Percentiles rank a stretch among this genome's conserved stretches.
Conservation (phyloP, 2,888 invertebrate species). For the Athrips mouffetella region DNA sequence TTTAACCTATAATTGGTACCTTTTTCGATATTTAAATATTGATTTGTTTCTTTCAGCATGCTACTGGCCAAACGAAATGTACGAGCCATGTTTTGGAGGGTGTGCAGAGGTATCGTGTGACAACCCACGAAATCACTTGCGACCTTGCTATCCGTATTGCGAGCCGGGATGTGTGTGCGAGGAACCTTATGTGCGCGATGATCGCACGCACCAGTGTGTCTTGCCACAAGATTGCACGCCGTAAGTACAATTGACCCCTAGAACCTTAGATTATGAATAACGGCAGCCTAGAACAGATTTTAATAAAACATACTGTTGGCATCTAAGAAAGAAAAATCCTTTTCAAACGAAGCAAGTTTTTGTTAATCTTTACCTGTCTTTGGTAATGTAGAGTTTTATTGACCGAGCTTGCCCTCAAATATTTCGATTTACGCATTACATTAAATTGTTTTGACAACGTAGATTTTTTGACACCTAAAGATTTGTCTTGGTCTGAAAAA, state of each 20-base stretch:
- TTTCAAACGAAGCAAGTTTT: too few relatives aligned
- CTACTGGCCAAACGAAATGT: constrained; percentile 67
- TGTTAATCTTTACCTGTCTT: too few relatives aligned
- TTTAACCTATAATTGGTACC: too few relatives aligned
- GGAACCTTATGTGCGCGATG: constrained; percentile 67
- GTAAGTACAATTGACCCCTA: constrained; percentile 37
- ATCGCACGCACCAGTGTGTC: constrained; percentile 68
- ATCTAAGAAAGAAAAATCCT: too few relatives aligned
- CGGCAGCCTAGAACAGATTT: too few relatives aligned
- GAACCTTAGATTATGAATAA: neutral
- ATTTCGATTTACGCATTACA: too few relatives aligned
- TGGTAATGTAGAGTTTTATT: too few relatives aligned
- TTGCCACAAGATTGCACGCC: constrained; percentile 68
- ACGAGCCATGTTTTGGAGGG: constrained; percentile 69
- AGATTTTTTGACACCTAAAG: too few relatives aligned
- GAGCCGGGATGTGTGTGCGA: constrained; percentile 70
- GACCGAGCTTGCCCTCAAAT: too few relatives aligned
- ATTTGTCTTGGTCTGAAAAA: too few relatives aligned
- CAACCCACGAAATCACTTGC: constrained; percentile 67
- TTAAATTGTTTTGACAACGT: too few relatives aligned
- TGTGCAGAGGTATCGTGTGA: constrained; percentile 71
- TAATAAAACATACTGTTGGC: too few relatives aligned
- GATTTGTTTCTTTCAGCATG: constrained; percentile 45
- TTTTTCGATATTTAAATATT: neutral
- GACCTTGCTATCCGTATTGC: constrained; percentile 72